Base-by-base conservation (phyloP, 2,113 vertebrate species). In the Syngnathus floridae region DNA sequence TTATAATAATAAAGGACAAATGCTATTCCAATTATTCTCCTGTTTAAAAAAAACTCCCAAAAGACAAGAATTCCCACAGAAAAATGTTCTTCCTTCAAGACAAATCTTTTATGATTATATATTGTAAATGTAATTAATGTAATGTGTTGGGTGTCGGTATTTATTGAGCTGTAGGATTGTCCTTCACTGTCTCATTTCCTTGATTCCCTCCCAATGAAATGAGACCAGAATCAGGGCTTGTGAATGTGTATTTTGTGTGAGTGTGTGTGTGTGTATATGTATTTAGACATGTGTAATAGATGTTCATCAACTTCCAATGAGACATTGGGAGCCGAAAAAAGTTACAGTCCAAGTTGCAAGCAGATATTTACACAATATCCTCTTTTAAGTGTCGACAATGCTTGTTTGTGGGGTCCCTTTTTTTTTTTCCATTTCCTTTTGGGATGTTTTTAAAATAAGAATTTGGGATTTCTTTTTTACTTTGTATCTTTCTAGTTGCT, bases 151-250 rank as follows among this genome's bases (percentile, higher is more conserved):
- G 76, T 91, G 86, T 88, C 89, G 82, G 82, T 90, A 84, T 85
- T 85, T 88, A 88, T 84, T 83, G 84, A 90, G 71, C 66, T 79
- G 87, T 82, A 87, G 84, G 81, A 85, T 62, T 40, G 88, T 67
- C 82, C 81, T 35, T 75, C 83, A 82, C 66, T 51, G 90, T 91
- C 92, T 92, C 92, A 88, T 89, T 81, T 91, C 91, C 88, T 94
- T 95, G 93, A 86, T 17, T 95, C 93, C 93, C 93, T 95, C 94
- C 93, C 93, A 93, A 93, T 19, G 83, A 93, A 92, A 90, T 91
- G 93, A 91, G 90, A 91, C 90, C 82, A 71, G 81, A 77, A 77
- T 62, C 71, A 64, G 87, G 82, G 70, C 84, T 82, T 67, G 90
- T 92, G 91, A 88, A 79, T 88, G 45, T 86, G 88, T 91, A 88